Evolutionary conservation across 1,140 invertebrate genomes (phyloP), one percentile per base, ranked within the genome.

Genomic region (Calliopsis andreniformis): DNA sequence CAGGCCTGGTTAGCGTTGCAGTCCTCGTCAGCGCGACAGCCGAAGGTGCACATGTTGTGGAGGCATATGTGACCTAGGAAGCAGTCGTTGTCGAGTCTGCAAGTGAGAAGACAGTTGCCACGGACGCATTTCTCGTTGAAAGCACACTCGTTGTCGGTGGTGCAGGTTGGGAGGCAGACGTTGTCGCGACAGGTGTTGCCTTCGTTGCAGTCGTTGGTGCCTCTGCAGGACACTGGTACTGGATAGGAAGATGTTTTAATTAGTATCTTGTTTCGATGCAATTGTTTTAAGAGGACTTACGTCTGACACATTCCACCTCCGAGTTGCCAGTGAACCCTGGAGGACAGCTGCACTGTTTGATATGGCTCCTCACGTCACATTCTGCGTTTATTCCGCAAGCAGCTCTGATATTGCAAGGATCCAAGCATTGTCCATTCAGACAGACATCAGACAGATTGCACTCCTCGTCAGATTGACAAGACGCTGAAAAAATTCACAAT

Each of bases 301-400:
- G 93, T 94, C 97, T 94, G 0, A 97, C 95, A 89, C 97, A 98
- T 92, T 98, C 97, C 18, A 96, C 93, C 78, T 95, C 94, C 28
- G 96, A 95, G 88, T 97, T 96, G 75, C 97, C 97, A 56, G 97
- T 97, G 88, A 98, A 98, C 53, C 96, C 96, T 47, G 94, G 92
- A 18, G 97, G 96, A 88, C 97, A 98, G 76, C 94, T 94, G 84
- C 97, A 98, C 84, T 95, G 93, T 87, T 96, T 95, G 2, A 95
- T 91, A 86, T 98, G 97, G 87, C 95, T 95, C 23, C 92, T 91
- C n/a, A 95, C 94, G 49, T 93, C 92, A 87, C 97, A 98, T 62
- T 96, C 88, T n/a, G 97, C 96, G 91, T 98, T 98, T 72, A 97
- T 93, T n/a, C 97, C 97, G 92, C 97, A 98, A 1, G 96, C 93